phyloP scores from a whole-genome alignment of 2,113 vertebrate species.

The Craseonycteris thonglongyai region DNA sequence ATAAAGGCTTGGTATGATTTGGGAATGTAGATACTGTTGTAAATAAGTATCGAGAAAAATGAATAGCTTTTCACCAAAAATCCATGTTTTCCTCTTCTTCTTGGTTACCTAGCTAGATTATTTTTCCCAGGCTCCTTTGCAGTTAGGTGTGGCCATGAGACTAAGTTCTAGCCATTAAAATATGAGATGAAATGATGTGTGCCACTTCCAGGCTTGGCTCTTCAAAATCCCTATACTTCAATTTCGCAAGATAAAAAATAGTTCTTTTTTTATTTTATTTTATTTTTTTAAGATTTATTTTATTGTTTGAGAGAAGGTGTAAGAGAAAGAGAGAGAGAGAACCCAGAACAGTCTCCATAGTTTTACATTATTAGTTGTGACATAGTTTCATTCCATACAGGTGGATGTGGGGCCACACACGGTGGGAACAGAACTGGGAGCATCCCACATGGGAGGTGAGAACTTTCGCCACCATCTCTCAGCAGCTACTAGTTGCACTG shows the following conservation, averaged over 20 bases:
- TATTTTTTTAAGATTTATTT: no score
- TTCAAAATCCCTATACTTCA: not conserved
- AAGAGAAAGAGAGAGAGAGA: no score
- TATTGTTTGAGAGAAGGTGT: no score
- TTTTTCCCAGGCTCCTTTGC: not conserved
- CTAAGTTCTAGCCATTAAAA: not conserved
- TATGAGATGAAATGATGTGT: not conserved
- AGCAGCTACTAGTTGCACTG: no score
- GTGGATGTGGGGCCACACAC: no score
- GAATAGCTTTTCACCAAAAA: not conserved
- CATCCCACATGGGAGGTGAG: no score
- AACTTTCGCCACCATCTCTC: no score
- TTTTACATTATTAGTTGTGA: no score
- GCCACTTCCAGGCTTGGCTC: not conserved
- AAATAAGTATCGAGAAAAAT: not conserved
- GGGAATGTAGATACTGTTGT: not conserved
- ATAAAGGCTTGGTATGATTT: not conserved
- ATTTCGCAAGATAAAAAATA: not conserved
- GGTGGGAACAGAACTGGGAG: no score
- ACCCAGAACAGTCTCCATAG: no score
- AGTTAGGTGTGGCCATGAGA: not conserved
- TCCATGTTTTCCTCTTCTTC: not conserved
- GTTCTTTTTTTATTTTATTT: no score
- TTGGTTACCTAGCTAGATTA: not conserved
- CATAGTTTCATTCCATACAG: no score